Percentiles rank a stretch among this genome's conserved stretches.
Evolutionary conservation across 2,113 vertebrate species (phyloP).

Genomic region (Aix galericulata): DNA sequence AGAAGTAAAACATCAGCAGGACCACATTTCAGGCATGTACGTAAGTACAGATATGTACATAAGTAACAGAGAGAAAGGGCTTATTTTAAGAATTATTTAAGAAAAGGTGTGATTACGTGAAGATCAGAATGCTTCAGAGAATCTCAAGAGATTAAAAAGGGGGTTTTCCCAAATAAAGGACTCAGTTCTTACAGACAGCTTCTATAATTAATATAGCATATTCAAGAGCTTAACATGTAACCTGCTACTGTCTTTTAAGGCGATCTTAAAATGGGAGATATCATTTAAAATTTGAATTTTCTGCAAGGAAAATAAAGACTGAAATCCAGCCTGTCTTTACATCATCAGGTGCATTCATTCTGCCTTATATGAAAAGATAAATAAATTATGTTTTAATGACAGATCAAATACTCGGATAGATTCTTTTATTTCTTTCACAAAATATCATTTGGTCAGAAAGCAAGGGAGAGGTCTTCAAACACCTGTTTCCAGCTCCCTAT

Average conservation of each 20-base stretch:
- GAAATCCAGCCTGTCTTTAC: not conserved
- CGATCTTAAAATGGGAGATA: not conserved
- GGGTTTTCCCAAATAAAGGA: not conserved
- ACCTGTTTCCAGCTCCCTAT: not conserved
- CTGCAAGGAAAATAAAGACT: not conserved
- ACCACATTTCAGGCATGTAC: not conserved
- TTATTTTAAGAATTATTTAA: not conserved
- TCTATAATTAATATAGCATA: not conserved
- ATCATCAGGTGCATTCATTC: not conserved
- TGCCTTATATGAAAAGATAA: not conserved
- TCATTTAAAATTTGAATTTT: not conserved
- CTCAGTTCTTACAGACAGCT: not conserved
- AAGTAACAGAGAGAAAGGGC: not conserved
- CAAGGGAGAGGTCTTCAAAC: not conserved
- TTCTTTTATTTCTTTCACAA: not conserved
- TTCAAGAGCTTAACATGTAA: not conserved
- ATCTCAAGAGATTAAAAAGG: not conserved
- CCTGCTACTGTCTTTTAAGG: not conserved
- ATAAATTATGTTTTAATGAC: not conserved
- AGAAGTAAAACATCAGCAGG: not conserved
- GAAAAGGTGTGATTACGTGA: not conserved
- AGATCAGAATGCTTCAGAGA: not conserved
- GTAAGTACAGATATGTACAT: accelerated
- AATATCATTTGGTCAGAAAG: not conserved
- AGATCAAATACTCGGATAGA: not conserved